Evolutionary conservation across 2,888 invertebrate species (phyloP).

Genomic region (Himalopsyche japonica): DNA sequence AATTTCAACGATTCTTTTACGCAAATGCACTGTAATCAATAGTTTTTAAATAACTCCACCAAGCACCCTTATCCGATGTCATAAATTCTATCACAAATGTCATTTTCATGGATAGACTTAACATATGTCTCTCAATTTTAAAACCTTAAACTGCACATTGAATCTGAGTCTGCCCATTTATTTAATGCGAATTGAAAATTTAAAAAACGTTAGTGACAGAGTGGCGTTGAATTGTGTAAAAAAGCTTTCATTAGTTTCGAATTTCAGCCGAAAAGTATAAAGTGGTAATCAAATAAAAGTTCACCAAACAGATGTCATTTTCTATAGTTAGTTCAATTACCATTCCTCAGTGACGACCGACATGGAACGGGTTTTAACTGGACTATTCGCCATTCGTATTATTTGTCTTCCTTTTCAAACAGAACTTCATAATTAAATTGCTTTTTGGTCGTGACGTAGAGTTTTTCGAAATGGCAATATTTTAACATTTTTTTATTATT

Average conservation of each 20-base stretch:
- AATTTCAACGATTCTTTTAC: no score
- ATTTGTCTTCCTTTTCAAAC: background rate
- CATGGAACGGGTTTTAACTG: background rate
- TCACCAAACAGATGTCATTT: background rate
- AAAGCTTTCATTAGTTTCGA: background rate
- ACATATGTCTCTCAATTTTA: no score
- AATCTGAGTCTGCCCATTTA: no score
- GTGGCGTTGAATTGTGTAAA: background rate
- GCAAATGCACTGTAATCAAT: no score
- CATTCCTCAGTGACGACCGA: background rate
- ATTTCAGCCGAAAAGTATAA: background rate
- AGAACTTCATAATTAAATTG: background rate
- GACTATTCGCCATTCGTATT: background rate
- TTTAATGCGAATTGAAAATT: background rate
- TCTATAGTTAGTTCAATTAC: background rate
- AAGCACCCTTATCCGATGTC: no score
- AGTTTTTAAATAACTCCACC: no score
- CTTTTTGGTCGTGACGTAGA: background rate
- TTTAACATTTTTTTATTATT: no score
- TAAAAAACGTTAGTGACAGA: background rate
- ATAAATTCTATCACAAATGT: no score
- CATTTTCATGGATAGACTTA: no score
- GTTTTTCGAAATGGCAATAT: background rate
- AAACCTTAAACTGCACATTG: no score
- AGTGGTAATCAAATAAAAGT: background rate